Percentiles rank a stretch among this genome's conserved stretches.
These are phyloP conservation scores for Microhierax caerulescens DNA, from an alignment of 2,797 vertebrate species.

Conservation along the genomic window DNA sequence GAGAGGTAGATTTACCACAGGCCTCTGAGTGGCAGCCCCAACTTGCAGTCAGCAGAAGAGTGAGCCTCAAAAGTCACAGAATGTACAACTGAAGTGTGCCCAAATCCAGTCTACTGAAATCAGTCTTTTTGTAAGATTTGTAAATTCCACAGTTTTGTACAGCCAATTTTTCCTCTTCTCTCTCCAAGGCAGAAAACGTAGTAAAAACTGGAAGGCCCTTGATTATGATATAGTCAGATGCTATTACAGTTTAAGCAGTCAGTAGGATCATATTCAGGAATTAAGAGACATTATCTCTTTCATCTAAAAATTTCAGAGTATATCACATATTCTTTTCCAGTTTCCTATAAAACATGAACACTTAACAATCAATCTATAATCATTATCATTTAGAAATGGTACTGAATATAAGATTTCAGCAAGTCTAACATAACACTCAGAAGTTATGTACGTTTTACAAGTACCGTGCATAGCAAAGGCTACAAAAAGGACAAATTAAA, in stretches of 20 bases:
- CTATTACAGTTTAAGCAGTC: constrained; percentile 36
- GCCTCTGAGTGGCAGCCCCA: neutral
- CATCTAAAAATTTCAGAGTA: constrained; percentile 48
- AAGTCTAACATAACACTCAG: constrained; percentile 59
- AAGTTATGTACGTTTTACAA: constrained; percentile 58
- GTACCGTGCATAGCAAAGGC: constrained; percentile 75
- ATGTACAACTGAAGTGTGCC: neutral
- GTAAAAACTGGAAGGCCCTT: constrained; percentile 39
- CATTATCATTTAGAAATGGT: constrained; percentile 55
- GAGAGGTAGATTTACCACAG: constrained; percentile 38
- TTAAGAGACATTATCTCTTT: constrained; percentile 1
- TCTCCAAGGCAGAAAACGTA: neutral
- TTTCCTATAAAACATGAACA: constrained; percentile 64
- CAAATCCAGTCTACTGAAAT: neutral
- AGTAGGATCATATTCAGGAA: constrained; percentile 18
- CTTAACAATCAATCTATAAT: constrained; percentile 56
- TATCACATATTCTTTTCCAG: constrained; percentile 57
- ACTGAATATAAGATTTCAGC: constrained; percentile 58
- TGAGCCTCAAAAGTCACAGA: constrained; percentile 9
- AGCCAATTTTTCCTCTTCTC: neutral
- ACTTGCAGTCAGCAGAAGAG: neutral
- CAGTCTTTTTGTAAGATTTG: neutral
- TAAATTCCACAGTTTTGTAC: neutral
- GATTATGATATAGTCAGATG: constrained; percentile 16
- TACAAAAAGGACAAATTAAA: constrained; percentile 67